These are phyloP conservation scores for Silurus meridionalis DNA, from an alignment of 2,113 vertebrate species.

Conservation along the genomic window DNA sequence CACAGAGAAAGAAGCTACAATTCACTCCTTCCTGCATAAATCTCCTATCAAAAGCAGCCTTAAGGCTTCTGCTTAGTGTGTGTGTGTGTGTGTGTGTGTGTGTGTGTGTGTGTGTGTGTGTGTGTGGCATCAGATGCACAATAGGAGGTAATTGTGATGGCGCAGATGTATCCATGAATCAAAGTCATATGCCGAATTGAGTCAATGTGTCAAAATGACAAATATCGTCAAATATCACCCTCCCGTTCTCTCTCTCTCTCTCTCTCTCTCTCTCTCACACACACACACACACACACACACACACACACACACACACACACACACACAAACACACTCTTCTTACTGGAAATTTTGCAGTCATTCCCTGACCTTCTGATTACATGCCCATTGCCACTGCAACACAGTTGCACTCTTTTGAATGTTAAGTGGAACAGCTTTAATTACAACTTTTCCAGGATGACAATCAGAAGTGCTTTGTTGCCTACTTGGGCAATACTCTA, in stretches of 20 bases:
- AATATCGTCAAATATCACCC: conserved; percentile 34
- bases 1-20: conserved; percentile 17
- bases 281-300: neutral
- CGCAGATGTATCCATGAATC: conserved; percentile 61
- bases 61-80: conserved; percentile 47
- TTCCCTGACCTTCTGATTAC: neutral
- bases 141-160: conserved; percentile 65
- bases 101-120: conserved; percentile 25
- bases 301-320: no score
- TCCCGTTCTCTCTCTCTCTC: conserved; percentile 22
- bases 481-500: neutral
- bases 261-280: neutral
- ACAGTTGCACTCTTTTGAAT: neutral
- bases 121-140: conserved; percentile 45
- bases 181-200: conserved; percentile 51
- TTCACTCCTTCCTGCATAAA: conserved; percentile 37
- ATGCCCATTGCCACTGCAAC: neutral
- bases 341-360: neutral
- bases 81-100: conserved; percentile 27
- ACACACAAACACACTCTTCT: no score
- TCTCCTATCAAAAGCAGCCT: conserved; percentile 59
- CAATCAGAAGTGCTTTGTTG: neutral
- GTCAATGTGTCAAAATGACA: conserved; percentile 41
- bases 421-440: conserved; percentile 1
- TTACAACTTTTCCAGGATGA: neutral